Evolutionary conservation across 2,888 invertebrate genomes (phyloP), one percentile per base, ranked within the genome.

Genomic region (Hemithea aestivaria): DNA sequence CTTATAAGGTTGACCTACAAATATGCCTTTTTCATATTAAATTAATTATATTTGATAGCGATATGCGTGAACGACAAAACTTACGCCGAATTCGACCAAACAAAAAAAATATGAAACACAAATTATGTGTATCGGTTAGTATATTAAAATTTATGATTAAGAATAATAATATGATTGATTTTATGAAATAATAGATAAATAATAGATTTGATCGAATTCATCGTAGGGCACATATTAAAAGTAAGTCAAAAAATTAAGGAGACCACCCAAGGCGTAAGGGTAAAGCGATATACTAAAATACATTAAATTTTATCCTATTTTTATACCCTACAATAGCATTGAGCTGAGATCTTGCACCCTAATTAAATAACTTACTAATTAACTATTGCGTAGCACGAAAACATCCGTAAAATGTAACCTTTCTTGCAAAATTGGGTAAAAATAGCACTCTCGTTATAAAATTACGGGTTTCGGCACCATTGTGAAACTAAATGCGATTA

Each of bases 341-440:
- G 87, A 85, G 87, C 85, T 84, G 87, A 87, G 85, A 87, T 87
- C 85, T 84, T 74, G 76, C 78, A 77, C 74, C 48, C 58, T 60
- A 58, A 50, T 38, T 37, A 46, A 54, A 48, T 48, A 51, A 54
- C 54, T 53, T 53, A 52, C 53, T 27, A 45, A 46, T 40, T 43
- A 45, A 40, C 45, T 45, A 47, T 42, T 20, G 34, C 42, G 40
- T 42, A 42, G 35, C 51, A 51, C 46, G 47, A 49, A 47, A 44
- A 48, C 11, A 32, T 22, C 24, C 35, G 30, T 10, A 28, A 37
- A 23, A 20, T 22, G 3, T 10, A 30, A n/a, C n/a, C n/a, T n/a
- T n/a, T n/a, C n/a, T n/a, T n/a, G n/a, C n/a, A n/a, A n/a, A n/a
- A n/a, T n/a, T n/a, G n/a, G n/a, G n/a, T n/a, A n/a, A n/a, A n/a